Conservation (phyloP, 2,113 vertebrate genomes). For the Peromyscus leucopus region DNA sequence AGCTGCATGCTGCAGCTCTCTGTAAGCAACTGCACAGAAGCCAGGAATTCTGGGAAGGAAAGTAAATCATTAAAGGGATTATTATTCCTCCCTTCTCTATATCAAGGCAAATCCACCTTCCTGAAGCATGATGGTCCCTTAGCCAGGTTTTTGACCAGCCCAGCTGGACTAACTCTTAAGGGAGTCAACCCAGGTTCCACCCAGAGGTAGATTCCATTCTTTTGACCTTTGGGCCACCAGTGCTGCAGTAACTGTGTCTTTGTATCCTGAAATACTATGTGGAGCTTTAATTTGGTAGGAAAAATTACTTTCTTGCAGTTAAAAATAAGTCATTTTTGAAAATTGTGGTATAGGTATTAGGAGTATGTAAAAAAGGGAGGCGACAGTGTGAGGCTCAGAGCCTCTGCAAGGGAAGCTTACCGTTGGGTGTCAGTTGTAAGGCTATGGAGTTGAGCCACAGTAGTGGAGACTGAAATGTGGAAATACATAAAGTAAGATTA, state of each 20-base stretch:
- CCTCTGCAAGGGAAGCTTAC: background rate
- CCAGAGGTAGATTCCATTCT: background rate
- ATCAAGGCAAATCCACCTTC: background rate
- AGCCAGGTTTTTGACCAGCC: background rate
- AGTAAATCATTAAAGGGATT: background rate
- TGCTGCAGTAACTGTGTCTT: background rate
- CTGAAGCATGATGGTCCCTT: background rate
- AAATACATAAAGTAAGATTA: background rate
- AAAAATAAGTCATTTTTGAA: slow-evolving; percentile 36
- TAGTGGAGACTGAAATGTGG: background rate
- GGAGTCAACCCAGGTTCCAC: background rate
- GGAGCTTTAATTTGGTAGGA: background rate
- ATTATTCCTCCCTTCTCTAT: background rate
- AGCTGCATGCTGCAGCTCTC: background rate
- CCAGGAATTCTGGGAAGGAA: background rate
- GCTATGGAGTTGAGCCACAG: background rate
- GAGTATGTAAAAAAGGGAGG: background rate
- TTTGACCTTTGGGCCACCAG: background rate
- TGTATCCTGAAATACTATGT: background rate
- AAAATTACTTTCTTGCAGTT: background rate
- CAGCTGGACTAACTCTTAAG: background rate
- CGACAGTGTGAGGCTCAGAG: background rate
- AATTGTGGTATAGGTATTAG: background rate
- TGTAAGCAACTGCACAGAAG: background rate
- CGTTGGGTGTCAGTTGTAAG: background rate